These are phyloP conservation scores for Strigamia maritima DNA, from an alignment of 2,888 invertebrate genomes.

Conservation along the genomic window DNA sequence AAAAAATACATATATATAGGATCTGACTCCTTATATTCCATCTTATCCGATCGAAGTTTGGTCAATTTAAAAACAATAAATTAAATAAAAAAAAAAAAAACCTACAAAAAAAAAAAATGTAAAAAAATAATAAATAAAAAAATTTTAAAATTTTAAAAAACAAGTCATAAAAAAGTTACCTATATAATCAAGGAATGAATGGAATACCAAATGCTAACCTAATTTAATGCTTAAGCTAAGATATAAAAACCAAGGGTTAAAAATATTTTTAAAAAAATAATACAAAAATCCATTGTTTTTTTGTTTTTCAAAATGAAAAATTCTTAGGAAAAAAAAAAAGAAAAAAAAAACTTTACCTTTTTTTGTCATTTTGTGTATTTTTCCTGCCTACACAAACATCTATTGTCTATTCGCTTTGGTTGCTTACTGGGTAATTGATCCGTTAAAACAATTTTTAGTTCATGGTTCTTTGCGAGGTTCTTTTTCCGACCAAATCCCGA, in stretches of 20 bases:
- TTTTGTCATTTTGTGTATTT: neutral
- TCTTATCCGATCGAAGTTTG: too few species aligned
- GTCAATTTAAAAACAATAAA: neutral
- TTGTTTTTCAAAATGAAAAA: neutral
- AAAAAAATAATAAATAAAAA: too few species aligned
- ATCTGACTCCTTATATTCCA: too few species aligned
- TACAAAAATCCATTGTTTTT: neutral
- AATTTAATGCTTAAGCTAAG: neutral
- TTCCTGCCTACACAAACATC: neutral
- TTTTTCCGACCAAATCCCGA: neutral
- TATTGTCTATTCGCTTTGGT: constrained; percentile 13
- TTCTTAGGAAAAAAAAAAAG: too few species aligned
- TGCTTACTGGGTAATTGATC: constrained; percentile 25
- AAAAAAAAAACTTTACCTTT: neutral
- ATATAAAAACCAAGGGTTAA: too few species aligned
- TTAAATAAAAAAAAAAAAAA: too few species aligned
- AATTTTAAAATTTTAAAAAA: too few species aligned
- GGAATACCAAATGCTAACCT: neutral
- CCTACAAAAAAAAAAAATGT: too few species aligned
- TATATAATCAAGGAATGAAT: neutral
- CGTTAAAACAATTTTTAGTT: constrained; percentile 28
- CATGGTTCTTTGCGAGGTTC: neutral
- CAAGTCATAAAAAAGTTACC: too few species aligned
- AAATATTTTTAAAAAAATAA: too few species aligned
- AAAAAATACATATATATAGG: neutral